Evolutionary conservation across 2,113 vertebrate species (phyloP).

Genomic region (Callithrix jacchus): DNA sequence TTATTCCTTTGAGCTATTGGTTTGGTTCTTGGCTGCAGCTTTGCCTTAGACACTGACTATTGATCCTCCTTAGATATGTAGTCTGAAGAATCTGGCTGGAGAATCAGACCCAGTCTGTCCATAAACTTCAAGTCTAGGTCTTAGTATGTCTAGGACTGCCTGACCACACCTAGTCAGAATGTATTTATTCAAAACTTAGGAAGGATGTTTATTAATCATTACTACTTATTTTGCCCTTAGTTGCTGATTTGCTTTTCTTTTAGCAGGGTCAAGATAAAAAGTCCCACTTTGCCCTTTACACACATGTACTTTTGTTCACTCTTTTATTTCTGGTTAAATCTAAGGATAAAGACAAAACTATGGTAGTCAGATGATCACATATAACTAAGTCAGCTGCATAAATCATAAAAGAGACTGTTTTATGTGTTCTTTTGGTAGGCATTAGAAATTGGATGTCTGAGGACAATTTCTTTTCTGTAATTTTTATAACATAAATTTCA

Average conservation of each 20-base stretch:
- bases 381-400: neutral
- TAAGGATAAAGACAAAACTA: neutral
- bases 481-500: slow-evolving; percentile 18
- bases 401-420: neutral
- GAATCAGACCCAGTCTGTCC: neutral
- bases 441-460: neutral
- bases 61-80: neutral
- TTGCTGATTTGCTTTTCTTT: slow-evolving; percentile 10
- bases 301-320: neutral
- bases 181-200: neutral
- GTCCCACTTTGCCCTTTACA: neutral
- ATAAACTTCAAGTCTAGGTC: neutral
- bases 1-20: neutral
- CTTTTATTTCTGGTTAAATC: slow-evolving; percentile 5
- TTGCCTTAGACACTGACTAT: neutral
- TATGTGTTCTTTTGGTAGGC: neutral
- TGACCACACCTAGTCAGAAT: neutral
- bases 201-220: neutral
- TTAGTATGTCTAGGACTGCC: neutral
- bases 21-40: neutral
- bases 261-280: neutral
- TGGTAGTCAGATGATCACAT: neutral
- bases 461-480: neutral
- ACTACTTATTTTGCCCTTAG: neutral
- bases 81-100: neutral